Percentiles rank a stretch among this genome's conserved stretches.
phyloP scores from a whole-genome alignment of 2,888 invertebrate species.

The Trichogramma evanescens region DNA sequence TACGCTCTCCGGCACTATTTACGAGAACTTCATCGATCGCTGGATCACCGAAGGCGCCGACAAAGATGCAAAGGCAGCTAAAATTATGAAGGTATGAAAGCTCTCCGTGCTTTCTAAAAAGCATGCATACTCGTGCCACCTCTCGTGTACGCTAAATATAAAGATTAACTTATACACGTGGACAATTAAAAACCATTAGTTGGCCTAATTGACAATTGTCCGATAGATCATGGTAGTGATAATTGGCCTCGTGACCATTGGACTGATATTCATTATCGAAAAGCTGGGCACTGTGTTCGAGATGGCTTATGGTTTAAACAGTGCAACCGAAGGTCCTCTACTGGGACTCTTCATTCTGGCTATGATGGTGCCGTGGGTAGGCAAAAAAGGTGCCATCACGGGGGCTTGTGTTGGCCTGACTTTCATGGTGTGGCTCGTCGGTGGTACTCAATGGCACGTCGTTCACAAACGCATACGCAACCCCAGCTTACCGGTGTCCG shows the following conservation, averaged over 20 bases:
- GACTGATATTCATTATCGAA: conserved; percentile 56
- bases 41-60: conserved; percentile 50
- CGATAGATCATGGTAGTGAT: conserved; percentile 49
- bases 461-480: conserved; percentile 26
- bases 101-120: not conserved
- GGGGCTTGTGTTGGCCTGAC: conserved; percentile 43
- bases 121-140: not conserved
- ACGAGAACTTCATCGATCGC: conserved; percentile 59
- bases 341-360: conserved; percentile 64
- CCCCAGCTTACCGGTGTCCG: conserved; percentile 26
- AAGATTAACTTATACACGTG: too few relatives aligned
- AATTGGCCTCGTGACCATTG: conserved; percentile 50
- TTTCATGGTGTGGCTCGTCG: conserved; percentile 33
- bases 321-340: conserved; percentile 61
- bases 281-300: conserved; percentile 62
- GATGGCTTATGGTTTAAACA: conserved; percentile 57
- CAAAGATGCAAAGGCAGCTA: conserved; percentile 51
- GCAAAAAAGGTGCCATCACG: conserved; percentile 53
- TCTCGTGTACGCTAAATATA: not conserved
- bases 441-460: conserved; percentile 35
- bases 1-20: conserved; percentile 58
- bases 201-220: too few relatives aligned
- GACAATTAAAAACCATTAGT: too few relatives aligned
- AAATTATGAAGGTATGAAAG: conserved; percentile 52
- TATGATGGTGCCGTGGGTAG: conserved; percentile 58